Evolutionary conservation across 2,113 vertebrate species (phyloP), one percentile per base, ranked within the genome.

Genomic region (Cryptotis parvus): DNA sequence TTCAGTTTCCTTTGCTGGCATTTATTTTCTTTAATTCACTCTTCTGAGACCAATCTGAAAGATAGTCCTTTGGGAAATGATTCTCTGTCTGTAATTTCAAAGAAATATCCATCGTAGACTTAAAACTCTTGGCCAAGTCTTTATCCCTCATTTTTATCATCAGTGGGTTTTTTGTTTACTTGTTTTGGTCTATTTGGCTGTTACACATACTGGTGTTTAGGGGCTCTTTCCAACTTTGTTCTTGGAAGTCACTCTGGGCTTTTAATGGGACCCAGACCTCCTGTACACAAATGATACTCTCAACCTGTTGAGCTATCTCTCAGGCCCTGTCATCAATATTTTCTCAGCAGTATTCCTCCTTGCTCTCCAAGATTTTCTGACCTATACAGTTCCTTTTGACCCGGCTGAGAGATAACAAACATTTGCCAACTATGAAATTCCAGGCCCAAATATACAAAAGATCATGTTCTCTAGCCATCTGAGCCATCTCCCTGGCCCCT

Each of bases 41-140:
- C 10, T 70, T 75, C n/a, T 33, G 43, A 9, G 72, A 31, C 63
- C 52, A 74, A 49, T 26, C 37, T 86, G 26, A 88, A 82, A 58
- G 55, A 58, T 91, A 33, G 37, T 20, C 9, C 6, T 20, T 87
- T 81, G 87, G 45, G 87, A 93, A 91, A 52, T 55, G 4, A 52
- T 37, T 84, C 70, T 12, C 18, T 82, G 7, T 65, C 69, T 72
- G 29, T 14, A 90, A 87, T 75, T 12, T 37, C 37, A 87, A 58
- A 91, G 73, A 76, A 89, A 87, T 33, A 29, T 92, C 52, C 76
- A 45, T 81, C 26, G 31, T 87, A 35, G 72, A 81, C 70, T 74
- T 26, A 61, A 58, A 74, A 80, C 52, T 20, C 33, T 39, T 83
- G 78, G 69, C 45, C 65, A 88, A 45, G 26, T 29, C 11, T 52